Base-by-base conservation (phyloP, 1,140 invertebrate species). In the Acromyrmex charruanus region DNA sequence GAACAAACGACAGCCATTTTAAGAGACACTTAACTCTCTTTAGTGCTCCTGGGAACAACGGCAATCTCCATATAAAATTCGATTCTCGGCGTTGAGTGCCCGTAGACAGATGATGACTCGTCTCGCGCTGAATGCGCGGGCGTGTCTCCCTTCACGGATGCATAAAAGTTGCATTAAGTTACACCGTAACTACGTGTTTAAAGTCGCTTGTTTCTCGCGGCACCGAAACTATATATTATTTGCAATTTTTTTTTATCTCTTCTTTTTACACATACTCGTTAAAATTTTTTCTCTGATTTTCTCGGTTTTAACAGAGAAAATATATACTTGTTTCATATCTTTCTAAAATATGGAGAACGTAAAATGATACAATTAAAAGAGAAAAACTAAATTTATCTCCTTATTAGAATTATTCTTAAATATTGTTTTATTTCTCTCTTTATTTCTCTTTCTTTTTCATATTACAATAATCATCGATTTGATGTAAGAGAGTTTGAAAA, bases 11-110 rank as follows among this genome's bases (percentile, higher is more conserved):
- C 93, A 91, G 88, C 90, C 91, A 91, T 94, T 93, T 92, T 92
- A 92, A 92, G 90, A 92, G 93, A 86, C 93, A 92, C 90, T 94
- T 91, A 93, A 94, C 90, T 91, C 92, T 94, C 91, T 94, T 94
- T 93, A 93, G 90, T 94, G 93, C 90, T 91, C 88, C 89, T 85
- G 87, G 87, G 90, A 91, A 91, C 90, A 89, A 92, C 88, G 87
- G 89, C 90, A 94, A 94, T 94, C 91, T 94, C 92, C 93, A 94
- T 94, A 94, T 92, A 92, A 94, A 93, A 94, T 94, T 94, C 87
- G 93, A 94, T 92, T 90, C 90, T 89, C 77, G 75, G 55, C 88
- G 85, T 80, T 77, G 66, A 86, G 77, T 61, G 84, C 61, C 35
- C 61, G 55, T 44, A 77, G 79, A 71, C 61, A 35, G 63, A 68